Conservation (phyloP, 1,140 invertebrate genomes). For the Stenopsyche tienmushanensis region DNA sequence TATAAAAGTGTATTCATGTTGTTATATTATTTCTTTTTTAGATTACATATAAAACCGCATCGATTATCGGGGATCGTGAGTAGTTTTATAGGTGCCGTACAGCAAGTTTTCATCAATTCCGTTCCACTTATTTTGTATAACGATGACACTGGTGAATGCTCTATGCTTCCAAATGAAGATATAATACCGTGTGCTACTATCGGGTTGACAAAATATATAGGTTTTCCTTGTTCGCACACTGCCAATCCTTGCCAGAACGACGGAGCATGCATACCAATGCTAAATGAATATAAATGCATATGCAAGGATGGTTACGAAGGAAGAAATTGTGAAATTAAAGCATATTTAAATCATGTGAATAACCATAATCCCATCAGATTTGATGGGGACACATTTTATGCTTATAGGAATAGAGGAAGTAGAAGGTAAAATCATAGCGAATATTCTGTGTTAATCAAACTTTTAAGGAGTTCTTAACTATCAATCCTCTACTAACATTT, state of each 20-base stretch:
- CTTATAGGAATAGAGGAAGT: slow-evolving; percentile 53
- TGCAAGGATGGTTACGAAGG: slow-evolving; percentile 52
- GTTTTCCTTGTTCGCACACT: slow-evolving; percentile 47
- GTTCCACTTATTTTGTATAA: slow-evolving; percentile 53
- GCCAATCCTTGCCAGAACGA: slow-evolving; percentile 65
- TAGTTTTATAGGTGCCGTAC: slow-evolving; percentile 80
- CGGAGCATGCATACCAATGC: slow-evolving; percentile 64
- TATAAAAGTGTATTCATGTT: not conserved
- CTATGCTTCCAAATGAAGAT: slow-evolving; percentile 51
- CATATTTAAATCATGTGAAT: slow-evolving; percentile 51
- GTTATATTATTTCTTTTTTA: slow-evolving; percentile 44
- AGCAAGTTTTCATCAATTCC: slow-evolving; percentile 82
- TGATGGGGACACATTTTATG: slow-evolving; percentile 55
- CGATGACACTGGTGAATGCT: slow-evolving; percentile 49
- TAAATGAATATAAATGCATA: slow-evolving; percentile 56
- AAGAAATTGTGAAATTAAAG: slow-evolving; percentile 53
- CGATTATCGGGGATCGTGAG: slow-evolving; percentile 69
- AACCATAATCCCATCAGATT: slow-evolving; percentile 53
- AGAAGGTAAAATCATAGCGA: slow-evolving; percentile 47
- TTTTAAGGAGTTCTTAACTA: not conserved
- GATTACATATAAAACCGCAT: slow-evolving; percentile 70
- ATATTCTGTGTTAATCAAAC: not conserved
- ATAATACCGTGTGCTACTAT: slow-evolving; percentile 52
- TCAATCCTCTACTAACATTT: slow-evolving; percentile 17
- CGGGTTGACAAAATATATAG: slow-evolving; percentile 52